Base-by-base conservation (phyloP, 1,140 invertebrate species). In the Mesaphorura yosii region DNA sequence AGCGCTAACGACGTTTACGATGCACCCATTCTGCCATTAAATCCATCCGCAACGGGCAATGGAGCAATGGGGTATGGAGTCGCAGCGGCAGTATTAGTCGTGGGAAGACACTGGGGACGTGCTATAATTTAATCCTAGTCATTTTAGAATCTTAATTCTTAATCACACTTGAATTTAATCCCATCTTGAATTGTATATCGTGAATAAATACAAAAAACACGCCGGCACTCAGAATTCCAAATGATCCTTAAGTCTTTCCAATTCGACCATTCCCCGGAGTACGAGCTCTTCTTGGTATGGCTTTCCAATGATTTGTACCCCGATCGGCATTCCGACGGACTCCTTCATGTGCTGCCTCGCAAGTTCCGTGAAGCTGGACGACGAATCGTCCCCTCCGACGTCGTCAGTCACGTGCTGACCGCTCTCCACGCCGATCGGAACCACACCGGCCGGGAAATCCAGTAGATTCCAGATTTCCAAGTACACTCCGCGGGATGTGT, bases 231-330 rank as follows among this genome's bases (percentile, higher is more conserved):
- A n/a, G n/a, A n/a, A n/a, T n/a, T n/a, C n/a, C n/a, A n/a, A n/a
- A n/a, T n/a, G n/a, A n/a, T n/a, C n/a, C n/a, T 46, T 46, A 23
- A 48, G 26, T 5, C 27, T n/a, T 40, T 67, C 64, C 17, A 69
- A 39, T 31, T 67, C 59, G 12, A 48, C 55, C 66, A 69, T 68
- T 10, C 57, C 46, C 15, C 66, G 42, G 1, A 69, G 58, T 28
- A 69, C 62, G 19, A 66, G 28, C 58, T 72, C 70, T 53, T 72
- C 70, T 26, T 67, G 50, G 61, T 57, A 72, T 5, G 70, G 70
- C 20, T 66, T 60, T n/a, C 62, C 66, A 10, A 68, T 64, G 6
- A 70, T 58, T 57, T 72, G 70, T 6, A 72, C 68, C 47, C 64
- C 65, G 15, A 72, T 61, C 1, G 70, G 70, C 40, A 69, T 55